phyloP scores from a whole-genome alignment of 2,797 vertebrate species.

The Chelmon rostratus region DNA sequence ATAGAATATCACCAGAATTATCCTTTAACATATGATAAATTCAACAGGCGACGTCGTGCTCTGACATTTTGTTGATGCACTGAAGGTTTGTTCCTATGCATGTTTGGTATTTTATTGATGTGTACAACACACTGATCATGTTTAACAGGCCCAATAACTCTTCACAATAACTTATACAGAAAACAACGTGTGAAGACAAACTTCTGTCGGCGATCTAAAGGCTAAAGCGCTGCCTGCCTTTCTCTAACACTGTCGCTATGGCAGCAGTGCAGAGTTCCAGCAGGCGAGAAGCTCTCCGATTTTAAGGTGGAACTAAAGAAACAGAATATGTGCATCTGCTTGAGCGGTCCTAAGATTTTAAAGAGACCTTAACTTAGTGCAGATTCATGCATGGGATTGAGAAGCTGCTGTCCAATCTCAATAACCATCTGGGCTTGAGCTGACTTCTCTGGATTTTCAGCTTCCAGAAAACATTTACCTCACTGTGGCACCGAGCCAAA shows the following conservation, averaged over 20 bases:
- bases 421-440: conserved; percentile 52
- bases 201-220: conserved; percentile 49
- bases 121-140: background rate
- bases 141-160: background rate
- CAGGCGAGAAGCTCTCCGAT: conserved; percentile 36
- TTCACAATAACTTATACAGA: background rate
- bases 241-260: conserved; percentile 68
- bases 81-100: background rate
- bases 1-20: background rate
- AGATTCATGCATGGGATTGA: conserved; percentile 58
- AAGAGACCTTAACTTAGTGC: conserved; percentile 60
- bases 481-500: conserved; percentile 43
- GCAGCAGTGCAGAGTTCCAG: conserved; percentile 68
- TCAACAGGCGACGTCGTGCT: background rate
- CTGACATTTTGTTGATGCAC: background rate
- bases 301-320: conserved; percentile 66
- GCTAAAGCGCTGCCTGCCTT: conserved; percentile 49
- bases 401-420: conserved; percentile 56
- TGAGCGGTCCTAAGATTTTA: conserved; percentile 19
- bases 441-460: conserved; percentile 44
- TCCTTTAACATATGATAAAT: background rate
- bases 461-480: conserved; percentile 38
- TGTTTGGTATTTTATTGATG: background rate
- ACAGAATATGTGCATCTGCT: conserved; percentile 37
- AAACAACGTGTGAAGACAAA: conserved; percentile 32